Evolutionary conservation across 2,888 invertebrate species (phyloP), one percentile per base, ranked within the genome.

Genomic region (Athripsodes cinereus): DNA sequence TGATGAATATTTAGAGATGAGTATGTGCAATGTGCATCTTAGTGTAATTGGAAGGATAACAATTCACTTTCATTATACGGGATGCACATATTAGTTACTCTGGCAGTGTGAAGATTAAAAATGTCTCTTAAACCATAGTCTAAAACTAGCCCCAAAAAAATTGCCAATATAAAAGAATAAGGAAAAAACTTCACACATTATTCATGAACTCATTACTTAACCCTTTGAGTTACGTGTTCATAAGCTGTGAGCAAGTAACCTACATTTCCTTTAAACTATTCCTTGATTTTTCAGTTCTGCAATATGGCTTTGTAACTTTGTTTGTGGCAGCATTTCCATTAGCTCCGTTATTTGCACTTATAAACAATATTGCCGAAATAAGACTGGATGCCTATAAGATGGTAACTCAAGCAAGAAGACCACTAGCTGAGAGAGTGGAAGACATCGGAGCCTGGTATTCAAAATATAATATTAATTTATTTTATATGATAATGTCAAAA

Each of bases 1-100:
- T 69, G 93, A 96, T 68, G 98, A 98, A 72, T 98, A 98, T 69
- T 79, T 98, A 34, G 97, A 98, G 79, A 97, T 98, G 96, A 92
- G 97, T 96, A 69, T 79, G 86, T 55, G 2, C n/a, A 6, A 31
- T 31, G n/a, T n/a, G n/a, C n/a, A n/a, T n/a, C n/a, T n/a, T n/a
- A n/a, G n/a, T n/a, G n/a, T n/a, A n/a, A n/a, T n/a, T n/a, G n/a
- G n/a, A n/a, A n/a, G n/a, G n/a, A n/a, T n/a, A n/a, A n/a, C n/a
- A n/a, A n/a, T n/a, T n/a, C n/a, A n/a, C n/a, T n/a, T n/a, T n/a
- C n/a, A n/a, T n/a, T n/a, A n/a, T n/a, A n/a, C n/a, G n/a, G n/a
- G n/a, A n/a, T n/a, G n/a, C n/a, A n/a, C n/a, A n/a, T n/a, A n/a
- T n/a, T n/a, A n/a, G n/a, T n/a, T n/a, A n/a, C n/a, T n/a, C n/a